Evolutionary conservation across 2,888 invertebrate genomes (phyloP).

Genomic region (Phymatocera aterrima): DNA sequence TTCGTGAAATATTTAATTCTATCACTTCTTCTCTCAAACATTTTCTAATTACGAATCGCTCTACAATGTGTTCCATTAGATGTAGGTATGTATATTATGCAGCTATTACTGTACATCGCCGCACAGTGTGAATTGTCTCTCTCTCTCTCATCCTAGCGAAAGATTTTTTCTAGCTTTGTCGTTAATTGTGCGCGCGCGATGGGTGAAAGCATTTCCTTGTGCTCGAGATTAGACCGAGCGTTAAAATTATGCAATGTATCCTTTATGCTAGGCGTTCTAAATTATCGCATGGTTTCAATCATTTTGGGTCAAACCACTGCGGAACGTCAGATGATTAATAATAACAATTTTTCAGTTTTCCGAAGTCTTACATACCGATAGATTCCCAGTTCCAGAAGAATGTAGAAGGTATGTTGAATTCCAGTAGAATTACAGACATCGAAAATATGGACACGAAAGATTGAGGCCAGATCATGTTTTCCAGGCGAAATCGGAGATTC

Average conservation of each 20-base stretch:
- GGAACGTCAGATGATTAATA: not conserved
- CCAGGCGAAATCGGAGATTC: too few species aligned
- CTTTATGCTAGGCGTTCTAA: not conserved
- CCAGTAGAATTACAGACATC: too few species aligned
- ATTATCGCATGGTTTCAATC: slow-evolving; percentile 15
- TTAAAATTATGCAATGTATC: slow-evolving; percentile 27
- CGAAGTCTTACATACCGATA: not conserved
- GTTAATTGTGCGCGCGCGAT: slow-evolving; percentile 30
- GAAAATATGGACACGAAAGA: too few species aligned
- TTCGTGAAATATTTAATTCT: not conserved
- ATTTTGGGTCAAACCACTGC: not conserved
- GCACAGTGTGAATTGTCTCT: not conserved
- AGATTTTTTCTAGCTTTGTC: slow-evolving; percentile 18
- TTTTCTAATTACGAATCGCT: not conserved
- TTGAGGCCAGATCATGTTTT: too few species aligned
- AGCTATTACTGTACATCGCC: too few species aligned
- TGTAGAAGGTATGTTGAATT: too few species aligned
- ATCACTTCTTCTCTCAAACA: not conserved
- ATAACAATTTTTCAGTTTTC: not conserved
- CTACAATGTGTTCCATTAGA: too few species aligned
- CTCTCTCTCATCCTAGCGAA: not conserved
- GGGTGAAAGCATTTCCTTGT: slow-evolving; percentile 46
- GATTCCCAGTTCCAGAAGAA: not conserved
- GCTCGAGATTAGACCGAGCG: slow-evolving; percentile 38
- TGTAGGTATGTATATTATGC: too few species aligned